Percentiles rank a stretch among this genome's conserved stretches.
Conservation (phyloP, 1,140 invertebrate species). For the Pseudomyrmex dendroicus region DNA sequence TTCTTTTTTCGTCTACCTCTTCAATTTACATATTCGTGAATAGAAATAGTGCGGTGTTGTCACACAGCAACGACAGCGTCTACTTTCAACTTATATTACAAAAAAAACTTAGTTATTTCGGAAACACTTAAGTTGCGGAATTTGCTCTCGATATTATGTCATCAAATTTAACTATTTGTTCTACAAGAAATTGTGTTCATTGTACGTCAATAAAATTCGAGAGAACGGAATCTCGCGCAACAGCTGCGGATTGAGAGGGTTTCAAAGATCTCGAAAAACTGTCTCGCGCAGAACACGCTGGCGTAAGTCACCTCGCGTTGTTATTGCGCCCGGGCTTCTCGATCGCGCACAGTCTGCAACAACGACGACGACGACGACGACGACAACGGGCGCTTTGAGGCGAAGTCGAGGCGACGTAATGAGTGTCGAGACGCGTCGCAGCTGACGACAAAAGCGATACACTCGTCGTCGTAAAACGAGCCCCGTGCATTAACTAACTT, state of each 20-base stretch:
- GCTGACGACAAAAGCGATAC: constrained; percentile 58
- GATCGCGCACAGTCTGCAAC: constrained; percentile 14
- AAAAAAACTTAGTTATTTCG: too few relatives aligned
- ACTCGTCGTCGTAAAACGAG: constrained; percentile 54
- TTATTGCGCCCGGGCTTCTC: constrained; percentile 29
- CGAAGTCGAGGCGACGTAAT: constrained; percentile 45
- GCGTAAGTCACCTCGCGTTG: constrained; percentile 15
- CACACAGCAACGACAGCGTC: too few relatives aligned
- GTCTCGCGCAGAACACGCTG: constrained; percentile 13
- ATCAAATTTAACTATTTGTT: background rate
- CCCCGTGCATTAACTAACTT: constrained; percentile 53
- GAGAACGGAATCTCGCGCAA: background rate
- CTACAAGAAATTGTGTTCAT: background rate
- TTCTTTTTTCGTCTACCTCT: background rate
- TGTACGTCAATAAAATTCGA: background rate
- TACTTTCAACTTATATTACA: too few relatives aligned
- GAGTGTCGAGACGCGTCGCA: constrained; percentile 48
- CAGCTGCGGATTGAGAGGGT: background rate
- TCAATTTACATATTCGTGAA: background rate
- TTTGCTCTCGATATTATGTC: background rate
- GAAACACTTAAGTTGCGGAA: too few relatives aligned
- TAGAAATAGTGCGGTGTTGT: too few relatives aligned
- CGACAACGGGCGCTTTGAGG: constrained; percentile 28
- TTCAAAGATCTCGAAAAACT: constrained; percentile 15
- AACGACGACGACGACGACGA: background rate